Base-by-base conservation (phyloP, 2,113 vertebrate genomes). In the Indicator maculatus region DNA sequence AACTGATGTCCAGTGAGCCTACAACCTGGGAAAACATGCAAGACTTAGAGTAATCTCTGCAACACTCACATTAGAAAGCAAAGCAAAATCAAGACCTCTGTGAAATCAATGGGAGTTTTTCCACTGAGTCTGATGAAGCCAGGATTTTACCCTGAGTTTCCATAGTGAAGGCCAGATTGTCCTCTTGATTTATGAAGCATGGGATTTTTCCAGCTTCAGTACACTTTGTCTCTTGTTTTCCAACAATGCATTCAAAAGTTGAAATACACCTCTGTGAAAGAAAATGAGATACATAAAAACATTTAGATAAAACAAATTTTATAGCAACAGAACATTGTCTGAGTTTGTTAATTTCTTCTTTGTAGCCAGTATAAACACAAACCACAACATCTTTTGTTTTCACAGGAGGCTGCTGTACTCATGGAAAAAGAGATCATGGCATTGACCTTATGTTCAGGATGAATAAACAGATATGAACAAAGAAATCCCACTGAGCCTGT, bases 111-210 rank as follows among this genome's bases (percentile, higher is more conserved):
- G 16, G 33, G 65, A 90, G 16, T 58, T 93, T 93, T 94, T 72
- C 64, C 61, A 86, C 28, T 60, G 23, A 39, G 38, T 90, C 23
- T 44, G 72, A 1, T 13, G 50, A 8, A 77, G 8, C 38, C 70
- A 86, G 70, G 55, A 87, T 89, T 90, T 94, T 70, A 89, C 39
- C 30, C 58, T 66, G 53, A 69, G 26, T 69, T 90, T 89, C 88
- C 44, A 16, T 73, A 73, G 89, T 39, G 81, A 82, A 89, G 66
- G 58, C 66, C 78, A 93, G 66, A 82, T 76, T 90, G 53, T 82
- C 28, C 36, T 8, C 24, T 72, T 60, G 6, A 64, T 94, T 86
- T 76, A 93, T 69, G 77, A 89, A 67, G 8, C 53, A 50, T 28
- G 39, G 18, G 47, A 44, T 82, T 94, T 90, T 93, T 79, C 80